Evolutionary conservation across 2,113 vertebrate genomes (phyloP).

Genomic region (Antechinus stuartii): DNA sequence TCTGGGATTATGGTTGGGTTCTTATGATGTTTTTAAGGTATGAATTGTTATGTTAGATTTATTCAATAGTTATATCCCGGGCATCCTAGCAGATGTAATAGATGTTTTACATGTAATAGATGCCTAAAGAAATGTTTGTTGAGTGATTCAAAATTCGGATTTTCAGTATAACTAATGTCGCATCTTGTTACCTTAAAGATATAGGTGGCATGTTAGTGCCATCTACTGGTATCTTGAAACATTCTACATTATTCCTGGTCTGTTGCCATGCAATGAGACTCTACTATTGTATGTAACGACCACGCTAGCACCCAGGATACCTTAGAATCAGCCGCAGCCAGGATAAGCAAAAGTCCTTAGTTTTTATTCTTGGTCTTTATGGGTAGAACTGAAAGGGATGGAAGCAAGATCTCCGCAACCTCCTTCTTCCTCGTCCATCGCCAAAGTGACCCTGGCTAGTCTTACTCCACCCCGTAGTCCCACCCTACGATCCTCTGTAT

Average conservation of each 20-base stretch:
- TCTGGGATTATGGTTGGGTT: neutral
- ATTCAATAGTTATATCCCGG: neutral
- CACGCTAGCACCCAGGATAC: too few relatives aligned
- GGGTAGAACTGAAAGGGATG: too few relatives aligned
- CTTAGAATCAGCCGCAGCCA: too few relatives aligned
- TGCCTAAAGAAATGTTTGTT: neutral
- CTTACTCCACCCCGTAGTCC: too few relatives aligned
- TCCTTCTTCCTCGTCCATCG: too few relatives aligned
- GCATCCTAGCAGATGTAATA: neutral
- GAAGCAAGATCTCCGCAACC: too few relatives aligned
- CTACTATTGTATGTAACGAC: neutral
- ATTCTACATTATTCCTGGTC: neutral
- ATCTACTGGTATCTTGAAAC: neutral
- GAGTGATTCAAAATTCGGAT: neutral
- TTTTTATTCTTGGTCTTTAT: too few relatives aligned
- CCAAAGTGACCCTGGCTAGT: too few relatives aligned
- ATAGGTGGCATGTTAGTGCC: neutral
- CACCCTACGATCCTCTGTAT: too few relatives aligned
- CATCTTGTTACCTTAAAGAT: neutral
- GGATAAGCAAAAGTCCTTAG: too few relatives aligned
- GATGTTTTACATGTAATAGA: neutral
- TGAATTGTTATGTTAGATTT: neutral
- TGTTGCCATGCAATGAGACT: neutral
- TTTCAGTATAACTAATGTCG: neutral
- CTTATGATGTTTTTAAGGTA: neutral